Evolutionary conservation across 1,140 invertebrate genomes (phyloP).

Genomic region (Drosophila grimshawi): DNA sequence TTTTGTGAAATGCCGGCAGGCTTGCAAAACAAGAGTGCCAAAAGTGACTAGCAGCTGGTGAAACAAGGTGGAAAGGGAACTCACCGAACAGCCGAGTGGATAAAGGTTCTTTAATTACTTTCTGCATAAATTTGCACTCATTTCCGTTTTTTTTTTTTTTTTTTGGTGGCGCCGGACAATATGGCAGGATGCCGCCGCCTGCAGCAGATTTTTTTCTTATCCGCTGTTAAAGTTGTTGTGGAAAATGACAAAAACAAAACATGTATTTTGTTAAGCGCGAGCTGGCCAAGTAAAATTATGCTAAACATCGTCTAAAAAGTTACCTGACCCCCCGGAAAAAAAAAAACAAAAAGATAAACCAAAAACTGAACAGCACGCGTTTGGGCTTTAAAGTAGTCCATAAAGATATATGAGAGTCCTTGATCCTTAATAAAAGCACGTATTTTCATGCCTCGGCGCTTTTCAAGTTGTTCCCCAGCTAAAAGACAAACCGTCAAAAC

Average conservation of each 20-base stretch:
- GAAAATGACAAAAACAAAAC: conserved; percentile 13
- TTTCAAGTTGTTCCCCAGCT: neutral
- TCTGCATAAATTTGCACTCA: conserved; percentile 79
- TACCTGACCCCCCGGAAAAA: neutral
- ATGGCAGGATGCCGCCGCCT: conserved; percentile 8
- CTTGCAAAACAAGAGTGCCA: conserved; percentile 6
- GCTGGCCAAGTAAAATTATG: conserved; percentile 29
- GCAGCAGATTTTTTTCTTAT: neutral
- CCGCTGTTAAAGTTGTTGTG: neutral
- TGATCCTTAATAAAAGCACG: conserved; percentile 16
- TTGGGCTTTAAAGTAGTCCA: neutral
- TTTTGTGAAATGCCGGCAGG: neutral
- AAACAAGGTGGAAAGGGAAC: neutral
- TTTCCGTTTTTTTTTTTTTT: conserved; percentile 39
- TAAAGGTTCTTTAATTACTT: conserved; percentile 79
- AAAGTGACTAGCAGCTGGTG: neutral
- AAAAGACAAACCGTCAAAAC: conserved; percentile 28
- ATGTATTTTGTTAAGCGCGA: neutral
- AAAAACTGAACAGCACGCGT: neutral
- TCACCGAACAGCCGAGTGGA: conserved; percentile 35
- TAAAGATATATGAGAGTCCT: neutral
- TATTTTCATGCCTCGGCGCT: conserved; percentile 8
- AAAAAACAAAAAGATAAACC: neutral
- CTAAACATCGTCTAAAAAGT: conserved; percentile 27
- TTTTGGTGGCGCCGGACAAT: conserved; percentile 6